Evolutionary conservation across 2,113 vertebrate species (phyloP), one percentile per base, ranked within the genome.

Genomic region (Mus pahari): DNA sequence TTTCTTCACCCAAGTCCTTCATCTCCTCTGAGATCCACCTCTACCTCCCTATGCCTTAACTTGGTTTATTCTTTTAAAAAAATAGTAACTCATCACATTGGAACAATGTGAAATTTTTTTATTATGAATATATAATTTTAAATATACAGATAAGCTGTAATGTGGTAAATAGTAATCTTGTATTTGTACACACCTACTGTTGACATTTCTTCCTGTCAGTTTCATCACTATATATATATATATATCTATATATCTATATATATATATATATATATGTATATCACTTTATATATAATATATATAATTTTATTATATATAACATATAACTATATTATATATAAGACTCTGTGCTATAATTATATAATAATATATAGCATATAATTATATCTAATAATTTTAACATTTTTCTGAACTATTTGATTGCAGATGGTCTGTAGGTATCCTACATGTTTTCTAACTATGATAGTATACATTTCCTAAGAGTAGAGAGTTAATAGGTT

Each of bases 331-430:
- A 66, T 66, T 66, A 66, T 66, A 64, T 64, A 66, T 33, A 66
- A 33, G 13, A 33, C 3, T 31, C 64, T 66, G 28, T 66, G 31
- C 64, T 66, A 66, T 66, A 26, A 28, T 28, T 64, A 66, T 66
- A 66, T 33, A 66, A 66, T 66, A 66, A 66, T 31, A 31, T 28
- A 66, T 66, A 31, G 31, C 4, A 66, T 26, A 64, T 31, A 68
- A 12, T 68, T 68, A 68, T 33, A 68, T 68, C 5, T 33, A 68
- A 33, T 33, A 31, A 68, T 68, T 11, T 28, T 1, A 60, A 74
- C 66, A 58, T 83, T 95, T 92, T 92, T 96, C 45, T 91, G 36
- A 91, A 82, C 2, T 7, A 55, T 64, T 53, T 86, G 50, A 73
- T 13, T 94, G 3, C 24, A 79, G 77, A 55, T 64, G 70, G 24